Percentiles rank a stretch among this genome's conserved stretches.
Evolutionary conservation across 2,797 vertebrate genomes (phyloP).

Genomic region (Pelodytes ibericus): DNA sequence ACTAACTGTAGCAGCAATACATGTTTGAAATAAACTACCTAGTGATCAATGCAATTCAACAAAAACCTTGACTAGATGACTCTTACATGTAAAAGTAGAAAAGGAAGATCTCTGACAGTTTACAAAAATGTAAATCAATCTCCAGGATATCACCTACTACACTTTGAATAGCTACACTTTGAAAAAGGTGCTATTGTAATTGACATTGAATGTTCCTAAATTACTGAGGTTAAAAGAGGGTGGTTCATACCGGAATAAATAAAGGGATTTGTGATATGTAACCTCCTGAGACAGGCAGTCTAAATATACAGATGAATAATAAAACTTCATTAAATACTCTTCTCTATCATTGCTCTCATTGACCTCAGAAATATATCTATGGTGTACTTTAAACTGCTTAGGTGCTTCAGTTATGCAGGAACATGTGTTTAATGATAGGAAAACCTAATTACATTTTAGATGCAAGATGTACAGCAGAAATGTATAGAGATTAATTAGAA

Average conservation of each 20-base stretch:
- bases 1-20: too few relatives aligned
- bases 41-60: too few relatives aligned
- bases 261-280: background rate
- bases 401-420: constrained; percentile 4
- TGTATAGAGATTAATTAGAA: background rate
- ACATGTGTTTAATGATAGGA: background rate
- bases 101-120: too few relatives aligned
- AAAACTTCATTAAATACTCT: background rate
- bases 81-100: too few relatives aligned
- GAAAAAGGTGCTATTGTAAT: too few relatives aligned
- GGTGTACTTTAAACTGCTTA: constrained; percentile 21
- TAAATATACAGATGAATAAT: background rate
- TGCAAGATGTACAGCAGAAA: background rate
- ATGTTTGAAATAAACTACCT: too few relatives aligned
- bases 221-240: background rate
- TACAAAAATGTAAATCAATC: too few relatives aligned
- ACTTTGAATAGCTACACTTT: too few relatives aligned
- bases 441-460: background rate
- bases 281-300: background rate
- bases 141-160: too few relatives aligned
- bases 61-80: too few relatives aligned
- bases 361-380: constrained; percentile 15
- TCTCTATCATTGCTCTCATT: constrained; percentile 1
- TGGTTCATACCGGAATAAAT: background rate
- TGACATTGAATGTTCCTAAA: background rate